phyloP scores from a whole-genome alignment of 1,140 invertebrate species.

The Episyrphus balteatus region DNA sequence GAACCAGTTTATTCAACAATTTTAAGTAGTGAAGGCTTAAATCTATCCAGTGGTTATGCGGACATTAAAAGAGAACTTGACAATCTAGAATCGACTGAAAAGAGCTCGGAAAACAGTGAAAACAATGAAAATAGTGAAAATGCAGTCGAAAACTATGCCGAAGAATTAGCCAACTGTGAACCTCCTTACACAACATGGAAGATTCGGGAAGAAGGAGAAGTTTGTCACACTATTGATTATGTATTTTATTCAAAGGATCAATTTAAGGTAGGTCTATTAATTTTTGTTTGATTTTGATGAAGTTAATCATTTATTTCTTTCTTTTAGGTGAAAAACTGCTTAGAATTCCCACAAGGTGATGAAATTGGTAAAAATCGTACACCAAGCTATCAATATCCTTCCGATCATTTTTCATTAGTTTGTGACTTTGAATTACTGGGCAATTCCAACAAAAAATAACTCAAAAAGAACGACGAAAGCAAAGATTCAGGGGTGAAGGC shows the following conservation, averaged over 20 bases:
- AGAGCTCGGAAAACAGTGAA: conserved; percentile 1
- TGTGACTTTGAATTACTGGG: conserved; percentile 48
- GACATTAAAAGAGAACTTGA: conserved; percentile 27
- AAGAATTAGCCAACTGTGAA: conserved; percentile 41
- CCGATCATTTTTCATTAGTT: conserved; percentile 69
- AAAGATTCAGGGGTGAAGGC: neutral
- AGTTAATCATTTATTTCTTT: neutral
- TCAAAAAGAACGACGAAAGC: neutral
- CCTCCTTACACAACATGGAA: conserved; percentile 72
- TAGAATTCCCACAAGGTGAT: conserved; percentile 53
- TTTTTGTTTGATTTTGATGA: neutral
- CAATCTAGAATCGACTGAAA: conserved; percentile 5
- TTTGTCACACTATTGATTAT: conserved; percentile 69
- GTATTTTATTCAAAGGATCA: conserved; percentile 54
- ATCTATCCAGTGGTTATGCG: conserved; percentile 42
- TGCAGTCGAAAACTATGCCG: conserved; percentile 14
- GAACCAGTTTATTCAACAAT: conserved; percentile 61
- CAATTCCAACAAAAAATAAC: neutral
- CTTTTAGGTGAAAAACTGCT: conserved; percentile 42
- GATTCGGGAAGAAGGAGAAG: conserved; percentile 57
- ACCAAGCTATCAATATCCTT: conserved; percentile 60
- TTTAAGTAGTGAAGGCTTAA: conserved; percentile 36
- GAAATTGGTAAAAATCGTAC: conserved; percentile 56
- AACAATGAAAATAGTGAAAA: neutral
- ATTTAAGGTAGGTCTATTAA: conserved; percentile 33